phyloP scores from a whole-genome alignment of 2,888 invertebrate genomes.

The Ecdyonurus torrentis region DNA sequence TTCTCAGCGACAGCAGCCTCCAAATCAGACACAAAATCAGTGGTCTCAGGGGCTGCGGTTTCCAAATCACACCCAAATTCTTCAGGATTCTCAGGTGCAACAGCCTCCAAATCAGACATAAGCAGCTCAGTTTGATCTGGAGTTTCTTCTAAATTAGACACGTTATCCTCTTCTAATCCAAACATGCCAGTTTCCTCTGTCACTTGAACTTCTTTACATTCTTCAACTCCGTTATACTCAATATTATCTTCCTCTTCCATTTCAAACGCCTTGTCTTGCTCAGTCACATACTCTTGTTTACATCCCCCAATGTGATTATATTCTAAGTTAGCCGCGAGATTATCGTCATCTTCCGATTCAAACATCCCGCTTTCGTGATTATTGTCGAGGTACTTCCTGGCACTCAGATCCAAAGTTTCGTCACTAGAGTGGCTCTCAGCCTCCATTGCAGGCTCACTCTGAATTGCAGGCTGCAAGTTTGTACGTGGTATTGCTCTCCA shows the following conservation, averaged over 20 bases:
- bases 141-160: constrained; percentile 1
- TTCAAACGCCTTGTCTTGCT: constrained; percentile 16
- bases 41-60: constrained; percentile 14
- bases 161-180: constrained; percentile 14
- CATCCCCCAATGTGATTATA: no score
- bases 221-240: constrained; percentile 14
- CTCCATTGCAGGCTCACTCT: no score
- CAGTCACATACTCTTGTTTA: no score
- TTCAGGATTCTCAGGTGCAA: no score
- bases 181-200: constrained; percentile 12
- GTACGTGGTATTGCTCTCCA: constrained; percentile 73
- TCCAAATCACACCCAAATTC: no score
- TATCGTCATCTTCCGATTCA: no score
- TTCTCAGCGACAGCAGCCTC: constrained; percentile 16
- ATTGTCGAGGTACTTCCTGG: no score
- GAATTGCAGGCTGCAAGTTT: constrained; percentile 27
- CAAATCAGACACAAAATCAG: constrained; percentile 10
- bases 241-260: constrained; percentile 12
- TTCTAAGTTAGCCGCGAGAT: no score
- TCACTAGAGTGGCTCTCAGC: no score
- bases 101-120: no score
- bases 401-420: no score
- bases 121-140: no score
- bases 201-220: constrained; percentile 1
- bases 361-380: constrained; percentile 12